phyloP scores from a whole-genome alignment of 2,113 vertebrate species.

The Calidris pygmaea region DNA sequence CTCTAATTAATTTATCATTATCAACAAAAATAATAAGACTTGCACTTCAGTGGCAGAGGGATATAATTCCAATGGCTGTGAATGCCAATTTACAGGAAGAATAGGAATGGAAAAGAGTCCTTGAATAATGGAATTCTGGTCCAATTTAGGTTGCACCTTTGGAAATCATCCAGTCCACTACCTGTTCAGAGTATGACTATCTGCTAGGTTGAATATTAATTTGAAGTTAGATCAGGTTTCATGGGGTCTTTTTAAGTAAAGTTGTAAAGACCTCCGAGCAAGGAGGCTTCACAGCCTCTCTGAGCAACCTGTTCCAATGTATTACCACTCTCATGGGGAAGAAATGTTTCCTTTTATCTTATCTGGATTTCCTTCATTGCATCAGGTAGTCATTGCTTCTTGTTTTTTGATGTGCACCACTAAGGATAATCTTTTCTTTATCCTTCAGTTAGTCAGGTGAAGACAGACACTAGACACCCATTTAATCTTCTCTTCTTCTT shows the following conservation, averaged over 20 bases:
- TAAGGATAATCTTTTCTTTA: neutral
- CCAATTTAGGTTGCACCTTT: neutral
- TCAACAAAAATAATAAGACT: neutral
- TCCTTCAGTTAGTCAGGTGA: neutral
- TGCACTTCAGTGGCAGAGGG: neutral
- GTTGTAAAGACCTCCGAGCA: neutral
- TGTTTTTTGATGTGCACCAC: neutral
- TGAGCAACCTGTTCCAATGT: neutral
- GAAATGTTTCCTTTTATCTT: neutral
- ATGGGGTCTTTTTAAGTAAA: neutral
- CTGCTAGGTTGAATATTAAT: neutral
- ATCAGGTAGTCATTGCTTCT: neutral
- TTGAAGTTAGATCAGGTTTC: neutral
- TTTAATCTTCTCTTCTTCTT: neutral
- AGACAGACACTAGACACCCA: neutral
- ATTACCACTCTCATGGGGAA: fast-evolving
- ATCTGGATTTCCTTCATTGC: neutral
- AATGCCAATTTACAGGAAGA: neutral
- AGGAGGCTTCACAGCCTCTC: neutral
- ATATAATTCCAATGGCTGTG: neutral
- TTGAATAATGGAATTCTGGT: neutral
- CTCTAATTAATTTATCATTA: neutral
- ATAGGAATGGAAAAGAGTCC: neutral
- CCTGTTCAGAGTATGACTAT: neutral
- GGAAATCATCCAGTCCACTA: neutral